Conservation (phyloP, 2,797 vertebrate species). For the Hypotaenidia okinawae region DNA sequence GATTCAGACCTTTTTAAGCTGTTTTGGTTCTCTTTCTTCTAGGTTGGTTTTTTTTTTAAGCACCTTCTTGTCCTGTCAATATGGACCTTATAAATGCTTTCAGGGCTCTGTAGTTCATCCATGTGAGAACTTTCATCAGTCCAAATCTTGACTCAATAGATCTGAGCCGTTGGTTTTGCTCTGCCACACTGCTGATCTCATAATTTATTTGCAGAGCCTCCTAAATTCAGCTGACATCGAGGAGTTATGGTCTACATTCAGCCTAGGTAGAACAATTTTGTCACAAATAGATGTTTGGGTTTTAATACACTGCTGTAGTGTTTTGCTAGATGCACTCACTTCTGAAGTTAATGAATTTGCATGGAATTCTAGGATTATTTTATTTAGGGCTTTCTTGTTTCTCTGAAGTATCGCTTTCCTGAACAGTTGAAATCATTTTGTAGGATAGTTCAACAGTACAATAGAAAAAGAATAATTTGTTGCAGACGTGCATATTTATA, state of each 20-base stretch:
- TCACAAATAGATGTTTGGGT: background rate
- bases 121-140: background rate
- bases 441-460: background rate
- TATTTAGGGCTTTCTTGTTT: background rate
- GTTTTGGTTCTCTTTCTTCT: background rate
- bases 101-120: background rate
- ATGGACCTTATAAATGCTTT: background rate
- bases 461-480: background rate
- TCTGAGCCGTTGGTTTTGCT: background rate
- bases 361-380: background rate
- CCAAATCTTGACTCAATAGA: background rate
- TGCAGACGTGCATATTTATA: background rate
- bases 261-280: background rate
- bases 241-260: background rate
- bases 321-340: background rate
- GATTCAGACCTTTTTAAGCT: background rate
- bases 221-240: background rate
- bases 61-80: background rate
- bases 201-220: background rate
- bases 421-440: background rate
- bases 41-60: background rate
- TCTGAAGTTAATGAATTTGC: background rate
- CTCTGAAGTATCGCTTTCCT: background rate
- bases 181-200: background rate
- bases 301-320: background rate